Percentiles rank a stretch among this genome's conserved stretches.
These are phyloP conservation scores for Flexamia atlantica DNA, from an alignment of 2,888 invertebrate genomes.

Conservation along the genomic window DNA sequence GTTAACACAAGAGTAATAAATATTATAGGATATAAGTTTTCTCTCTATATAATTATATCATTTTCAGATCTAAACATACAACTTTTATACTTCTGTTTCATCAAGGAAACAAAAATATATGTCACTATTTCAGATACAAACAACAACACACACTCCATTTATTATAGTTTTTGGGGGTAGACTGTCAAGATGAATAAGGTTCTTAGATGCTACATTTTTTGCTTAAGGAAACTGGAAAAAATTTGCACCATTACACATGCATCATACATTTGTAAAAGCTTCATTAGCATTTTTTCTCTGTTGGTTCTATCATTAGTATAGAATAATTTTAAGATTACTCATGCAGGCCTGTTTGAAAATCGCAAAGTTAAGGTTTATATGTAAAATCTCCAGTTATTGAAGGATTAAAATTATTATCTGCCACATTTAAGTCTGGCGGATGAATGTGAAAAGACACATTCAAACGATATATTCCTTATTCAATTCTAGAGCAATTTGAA, in stretches of 20 bases:
- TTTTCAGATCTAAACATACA: not conserved
- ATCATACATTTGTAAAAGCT: not conserved
- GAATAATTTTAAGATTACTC: too few relatives aligned
- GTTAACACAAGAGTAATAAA: not conserved
- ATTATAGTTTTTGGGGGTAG: not conserved
- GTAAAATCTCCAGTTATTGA: too few relatives aligned
- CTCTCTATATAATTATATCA: not conserved
- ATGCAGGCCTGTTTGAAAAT: too few relatives aligned
- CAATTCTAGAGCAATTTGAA: too few relatives aligned
- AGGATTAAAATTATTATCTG: too few relatives aligned
- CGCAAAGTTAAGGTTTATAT: too few relatives aligned
- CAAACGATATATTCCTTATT: too few relatives aligned
- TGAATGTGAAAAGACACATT: too few relatives aligned
- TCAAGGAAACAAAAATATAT: not conserved
- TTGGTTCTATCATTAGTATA: too few relatives aligned
- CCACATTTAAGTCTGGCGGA: too few relatives aligned
- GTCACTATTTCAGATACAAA: not conserved
- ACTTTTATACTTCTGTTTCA: conserved; percentile 1
- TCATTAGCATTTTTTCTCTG: too few relatives aligned
- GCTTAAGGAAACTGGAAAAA: not conserved
- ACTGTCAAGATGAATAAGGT: not conserved
- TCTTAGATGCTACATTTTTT: not conserved
- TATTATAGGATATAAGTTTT: not conserved
- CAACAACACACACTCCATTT: too few relatives aligned
- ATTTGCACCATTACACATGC: not conserved